phyloP scores from a whole-genome alignment of 2,797 vertebrate genomes.

The Dicrostonyx torquatus region DNA sequence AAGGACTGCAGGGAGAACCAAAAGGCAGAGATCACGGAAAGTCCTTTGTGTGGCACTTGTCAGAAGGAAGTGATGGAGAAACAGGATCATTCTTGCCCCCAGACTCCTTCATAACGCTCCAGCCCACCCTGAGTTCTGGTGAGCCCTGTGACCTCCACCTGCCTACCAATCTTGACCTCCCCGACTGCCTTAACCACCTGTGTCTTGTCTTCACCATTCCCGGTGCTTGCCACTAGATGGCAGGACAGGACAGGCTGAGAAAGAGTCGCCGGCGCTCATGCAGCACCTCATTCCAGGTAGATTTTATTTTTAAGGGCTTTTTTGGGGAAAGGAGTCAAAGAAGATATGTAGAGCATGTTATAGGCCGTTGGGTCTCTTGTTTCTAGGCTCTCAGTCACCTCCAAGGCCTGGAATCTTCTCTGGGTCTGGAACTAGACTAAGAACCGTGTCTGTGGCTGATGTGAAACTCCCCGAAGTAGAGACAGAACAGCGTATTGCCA shows the following conservation, averaged over 20 bases:
- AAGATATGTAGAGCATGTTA: neutral
- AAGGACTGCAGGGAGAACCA: neutral
- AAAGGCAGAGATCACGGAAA: neutral
- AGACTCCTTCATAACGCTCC: neutral
- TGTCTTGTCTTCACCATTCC: neutral
- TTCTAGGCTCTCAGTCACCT: neutral
- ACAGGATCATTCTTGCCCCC: neutral
- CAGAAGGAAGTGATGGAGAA: neutral
- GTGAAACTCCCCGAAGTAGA: neutral
- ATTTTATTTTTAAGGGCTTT: neutral
- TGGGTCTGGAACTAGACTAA: neutral
- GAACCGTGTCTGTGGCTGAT: neutral
- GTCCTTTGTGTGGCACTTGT: neutral
- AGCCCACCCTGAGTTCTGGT: neutral
- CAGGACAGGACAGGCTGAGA: conserved; percentile 51
- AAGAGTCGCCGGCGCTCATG: accelerated
- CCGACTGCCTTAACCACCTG: accelerated
- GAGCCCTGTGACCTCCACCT: neutral
- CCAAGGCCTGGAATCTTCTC: neutral
- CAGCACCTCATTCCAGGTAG: neutral
- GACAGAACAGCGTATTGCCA: neutral
- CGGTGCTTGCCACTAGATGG: conserved; percentile 66
- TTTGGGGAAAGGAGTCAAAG: neutral
- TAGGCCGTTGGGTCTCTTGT: neutral
- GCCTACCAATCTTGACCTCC: accelerated